Conservation (phyloP, 1,140 invertebrate genomes). For the Drosophila hydei region DNA sequence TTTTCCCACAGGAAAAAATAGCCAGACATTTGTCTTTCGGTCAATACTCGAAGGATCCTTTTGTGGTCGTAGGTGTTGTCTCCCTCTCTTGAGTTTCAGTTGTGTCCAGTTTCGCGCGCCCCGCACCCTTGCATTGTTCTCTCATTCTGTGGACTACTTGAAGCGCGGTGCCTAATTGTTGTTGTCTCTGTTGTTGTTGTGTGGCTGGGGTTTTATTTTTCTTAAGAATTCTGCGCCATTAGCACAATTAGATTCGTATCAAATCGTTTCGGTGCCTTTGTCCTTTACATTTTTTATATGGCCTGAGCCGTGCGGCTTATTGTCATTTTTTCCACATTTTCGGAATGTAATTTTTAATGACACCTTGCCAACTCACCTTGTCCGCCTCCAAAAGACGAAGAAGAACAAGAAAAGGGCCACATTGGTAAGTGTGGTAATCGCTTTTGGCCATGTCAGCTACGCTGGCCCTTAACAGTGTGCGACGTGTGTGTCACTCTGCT, state of each 20-base stretch:
- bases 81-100: conserved; percentile 1
- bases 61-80: conserved; percentile 41
- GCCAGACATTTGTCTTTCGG: conserved; percentile 9
- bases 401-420: conserved; percentile 20
- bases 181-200: conserved; percentile 6
- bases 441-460: conserved; percentile 68
- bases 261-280: conserved; percentile 75
- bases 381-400: conserved; percentile 64
- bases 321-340: conserved; percentile 70
- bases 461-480: conserved; percentile 28
- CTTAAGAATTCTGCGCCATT: conserved; percentile 73
- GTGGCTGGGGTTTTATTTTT: conserved; percentile 39
- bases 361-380: conserved; percentile 80
- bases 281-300: conserved; percentile 39
- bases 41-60: conserved; percentile 16
- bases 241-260: conserved; percentile 83
- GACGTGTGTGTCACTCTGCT: conserved; percentile 71
- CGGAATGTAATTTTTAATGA: conserved; percentile 80
- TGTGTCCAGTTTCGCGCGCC: conserved; percentile 49
- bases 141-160: conserved; percentile 28
- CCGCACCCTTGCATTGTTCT: conserved; percentile 36
- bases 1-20: conserved; percentile 31
- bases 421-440: conserved; percentile 73
- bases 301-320: conserved; percentile 43
- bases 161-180: conserved; percentile 63